Percentiles rank a stretch among this genome's conserved stretches.
phyloP scores from a whole-genome alignment of 1,140 invertebrate species.

The Ips typographus region DNA sequence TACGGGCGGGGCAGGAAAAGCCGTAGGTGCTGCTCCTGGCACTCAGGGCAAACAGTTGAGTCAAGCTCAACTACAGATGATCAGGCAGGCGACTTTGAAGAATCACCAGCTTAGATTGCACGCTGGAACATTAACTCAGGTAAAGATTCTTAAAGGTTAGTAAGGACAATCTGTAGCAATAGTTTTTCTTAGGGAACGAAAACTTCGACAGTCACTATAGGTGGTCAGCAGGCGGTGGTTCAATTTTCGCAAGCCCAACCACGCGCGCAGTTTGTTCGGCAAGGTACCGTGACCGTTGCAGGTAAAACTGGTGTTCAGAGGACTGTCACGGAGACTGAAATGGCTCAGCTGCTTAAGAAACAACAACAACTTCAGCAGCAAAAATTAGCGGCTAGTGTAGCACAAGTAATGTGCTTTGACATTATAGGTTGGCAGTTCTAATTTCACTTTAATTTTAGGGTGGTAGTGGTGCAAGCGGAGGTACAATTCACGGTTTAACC shows the following conservation, averaged over 20 bases:
- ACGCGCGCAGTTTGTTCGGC: conserved; percentile 47
- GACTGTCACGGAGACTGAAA: conserved; percentile 67
- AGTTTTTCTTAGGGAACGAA: conserved; percentile 37
- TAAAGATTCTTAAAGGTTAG: background rate
- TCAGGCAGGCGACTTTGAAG: conserved; percentile 51
- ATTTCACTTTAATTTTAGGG: conserved; percentile 6
- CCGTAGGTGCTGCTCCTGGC: conserved; percentile 52
- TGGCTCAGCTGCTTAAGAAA: conserved; percentile 69
- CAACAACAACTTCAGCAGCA: conserved; percentile 63
- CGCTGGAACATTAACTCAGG: conserved; percentile 51
- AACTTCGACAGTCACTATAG: conserved; percentile 48
- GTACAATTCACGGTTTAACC: conserved; percentile 52
- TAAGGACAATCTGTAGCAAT: conserved; percentile 28
- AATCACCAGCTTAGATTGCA: conserved; percentile 52
- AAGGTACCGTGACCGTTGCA: conserved; percentile 47
- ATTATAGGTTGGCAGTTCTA: background rate
- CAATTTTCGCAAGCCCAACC: conserved; percentile 51
- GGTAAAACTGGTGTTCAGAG: conserved; percentile 55
- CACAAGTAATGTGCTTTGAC: conserved; percentile 15
- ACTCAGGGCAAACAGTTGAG: conserved; percentile 56
- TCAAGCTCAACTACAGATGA: conserved; percentile 55
- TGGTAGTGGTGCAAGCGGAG: conserved; percentile 47
- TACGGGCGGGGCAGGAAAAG: conserved; percentile 45
- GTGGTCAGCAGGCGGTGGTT: conserved; percentile 47
- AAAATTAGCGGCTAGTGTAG: conserved; percentile 54